A percentile compares a stretch with the other conserved stretches of the same genome.
phyloP scores from a whole-genome alignment of 2,888 invertebrate species.

The Sclerodermus sp. region DNA sequence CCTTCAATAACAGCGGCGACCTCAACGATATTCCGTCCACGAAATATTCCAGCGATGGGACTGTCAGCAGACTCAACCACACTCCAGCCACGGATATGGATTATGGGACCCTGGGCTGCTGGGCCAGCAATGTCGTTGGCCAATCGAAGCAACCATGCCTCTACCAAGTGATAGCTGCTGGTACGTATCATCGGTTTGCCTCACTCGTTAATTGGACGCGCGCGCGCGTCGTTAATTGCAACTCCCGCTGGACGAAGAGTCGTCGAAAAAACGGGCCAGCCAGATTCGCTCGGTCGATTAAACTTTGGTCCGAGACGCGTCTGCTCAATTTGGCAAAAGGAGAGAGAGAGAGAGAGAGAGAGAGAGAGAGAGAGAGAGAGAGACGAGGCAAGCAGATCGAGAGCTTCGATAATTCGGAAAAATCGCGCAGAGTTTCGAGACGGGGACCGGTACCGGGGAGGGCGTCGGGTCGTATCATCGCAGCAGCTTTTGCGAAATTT shows the following conservation, averaged over 20 bases:
- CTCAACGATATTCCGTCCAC: constrained; percentile 75
- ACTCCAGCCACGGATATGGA: constrained; percentile 85
- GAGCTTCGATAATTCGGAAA: too few relatives aligned
- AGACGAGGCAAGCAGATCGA: too few relatives aligned
- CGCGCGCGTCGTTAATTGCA: too few relatives aligned
- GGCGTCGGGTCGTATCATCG: too few relatives aligned
- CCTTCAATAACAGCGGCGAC: constrained; percentile 85
- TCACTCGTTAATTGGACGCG: background rate
- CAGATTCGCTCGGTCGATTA: background rate
- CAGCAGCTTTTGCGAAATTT: constrained; percentile 30
- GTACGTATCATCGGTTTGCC: constrained; percentile 57
- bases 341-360: too few relatives aligned
- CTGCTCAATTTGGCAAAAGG: constrained; percentile 35
- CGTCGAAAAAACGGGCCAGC: background rate
- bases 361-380: too few relatives aligned
- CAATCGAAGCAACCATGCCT: constrained; percentile 82
- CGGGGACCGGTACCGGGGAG: too few relatives aligned
- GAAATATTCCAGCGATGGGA: constrained; percentile 65
- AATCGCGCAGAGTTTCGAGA: too few relatives aligned
- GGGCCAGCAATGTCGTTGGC: constrained; percentile 82
- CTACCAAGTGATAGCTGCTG: constrained; percentile 84
- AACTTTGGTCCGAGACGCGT: background rate
- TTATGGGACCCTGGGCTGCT: constrained; percentile 86
- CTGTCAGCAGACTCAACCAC: constrained; percentile 76
- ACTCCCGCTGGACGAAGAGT: background rate